Percentiles rank a stretch among this genome's conserved stretches.
Conservation (phyloP, 2,113 vertebrate genomes). For the Nymphicus hollandicus region DNA sequence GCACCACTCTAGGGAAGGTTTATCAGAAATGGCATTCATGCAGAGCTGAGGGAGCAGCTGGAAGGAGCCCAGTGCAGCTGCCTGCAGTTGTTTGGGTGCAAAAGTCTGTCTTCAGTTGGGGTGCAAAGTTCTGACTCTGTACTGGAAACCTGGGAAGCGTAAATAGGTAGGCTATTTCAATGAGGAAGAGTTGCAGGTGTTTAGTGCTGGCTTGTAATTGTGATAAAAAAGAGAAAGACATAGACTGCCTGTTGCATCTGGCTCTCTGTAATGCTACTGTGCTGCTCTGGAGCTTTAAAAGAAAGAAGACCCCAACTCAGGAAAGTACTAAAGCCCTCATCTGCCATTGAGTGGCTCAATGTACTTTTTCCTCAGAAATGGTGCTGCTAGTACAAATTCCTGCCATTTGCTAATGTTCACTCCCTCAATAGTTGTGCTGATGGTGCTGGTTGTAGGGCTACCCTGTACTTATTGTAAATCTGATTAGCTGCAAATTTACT, state of each 20-base stretch:
- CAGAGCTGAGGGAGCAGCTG: neutral
- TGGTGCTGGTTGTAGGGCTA: neutral
- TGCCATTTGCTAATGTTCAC: neutral
- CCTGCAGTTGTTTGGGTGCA: neutral
- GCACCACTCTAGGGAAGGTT: neutral
- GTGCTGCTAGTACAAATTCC: neutral
- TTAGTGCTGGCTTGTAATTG: neutral
- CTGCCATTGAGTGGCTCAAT: rapidly evolving
- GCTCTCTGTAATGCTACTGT: neutral
- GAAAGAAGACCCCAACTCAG: neutral
- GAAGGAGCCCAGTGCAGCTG: neutral
- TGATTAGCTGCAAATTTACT: neutral
- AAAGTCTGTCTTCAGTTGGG: neutral
- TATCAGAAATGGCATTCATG: neutral
- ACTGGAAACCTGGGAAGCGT: neutral
- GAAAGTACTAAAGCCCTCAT: neutral
- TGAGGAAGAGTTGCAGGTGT: neutral
- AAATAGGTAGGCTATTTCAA: neutral
- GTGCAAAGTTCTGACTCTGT: neutral
- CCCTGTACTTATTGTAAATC: neutral
- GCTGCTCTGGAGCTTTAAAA: neutral
- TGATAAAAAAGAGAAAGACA: neutral
- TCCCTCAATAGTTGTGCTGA: rapidly evolving
- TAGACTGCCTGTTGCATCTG: neutral
- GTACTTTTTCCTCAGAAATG: neutral